A percentile compares a stretch with the other conserved stretches of the same genome.
Conservation (phyloP, 2,888 invertebrate genomes). For the Serripes groenlandicus region DNA sequence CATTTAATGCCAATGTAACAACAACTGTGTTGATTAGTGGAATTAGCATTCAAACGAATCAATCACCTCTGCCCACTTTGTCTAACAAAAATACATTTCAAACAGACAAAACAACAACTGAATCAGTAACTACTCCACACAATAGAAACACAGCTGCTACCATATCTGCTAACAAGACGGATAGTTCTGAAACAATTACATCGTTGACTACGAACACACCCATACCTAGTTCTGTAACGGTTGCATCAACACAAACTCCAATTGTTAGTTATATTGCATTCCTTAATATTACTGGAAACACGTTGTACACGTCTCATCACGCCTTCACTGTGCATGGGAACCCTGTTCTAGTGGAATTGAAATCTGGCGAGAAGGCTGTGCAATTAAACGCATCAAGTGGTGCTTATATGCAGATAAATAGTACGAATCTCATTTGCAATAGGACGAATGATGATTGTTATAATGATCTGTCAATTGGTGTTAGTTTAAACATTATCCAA, state of each 20-base stretch:
- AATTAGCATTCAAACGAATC: too few relatives aligned
- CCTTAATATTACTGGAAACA: constrained; percentile 29
- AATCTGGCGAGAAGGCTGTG: constrained; percentile 21
- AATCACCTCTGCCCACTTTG: too few relatives aligned
- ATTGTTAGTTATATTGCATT: constrained; percentile 42
- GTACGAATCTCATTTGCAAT: constrained; percentile 42
- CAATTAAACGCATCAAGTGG: constrained; percentile 46
- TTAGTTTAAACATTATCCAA: constrained; percentile 34
- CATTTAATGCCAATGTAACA: constrained; percentile 8
- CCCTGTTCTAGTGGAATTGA: constrained; percentile 25
- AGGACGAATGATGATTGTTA: constrained; percentile 32
- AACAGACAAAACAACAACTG: too few relatives aligned
- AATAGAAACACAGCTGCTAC: background rate
- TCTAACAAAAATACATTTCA: too few relatives aligned
- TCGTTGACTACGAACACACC: background rate
- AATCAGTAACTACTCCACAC: too few relatives aligned
- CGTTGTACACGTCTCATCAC: constrained; percentile 42
- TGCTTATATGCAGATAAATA: constrained; percentile 53
- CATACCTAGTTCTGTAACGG: too few relatives aligned
- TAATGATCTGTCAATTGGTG: constrained; percentile 50
- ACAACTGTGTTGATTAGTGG: constrained; percentile 25
- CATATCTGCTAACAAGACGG: background rate
- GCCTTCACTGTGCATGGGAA: constrained; percentile 51
- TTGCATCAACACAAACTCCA: constrained; percentile 14
- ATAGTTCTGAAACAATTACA: background rate